Base-by-base conservation (phyloP, 2,888 invertebrate species). In the Homarus gammarus region DNA sequence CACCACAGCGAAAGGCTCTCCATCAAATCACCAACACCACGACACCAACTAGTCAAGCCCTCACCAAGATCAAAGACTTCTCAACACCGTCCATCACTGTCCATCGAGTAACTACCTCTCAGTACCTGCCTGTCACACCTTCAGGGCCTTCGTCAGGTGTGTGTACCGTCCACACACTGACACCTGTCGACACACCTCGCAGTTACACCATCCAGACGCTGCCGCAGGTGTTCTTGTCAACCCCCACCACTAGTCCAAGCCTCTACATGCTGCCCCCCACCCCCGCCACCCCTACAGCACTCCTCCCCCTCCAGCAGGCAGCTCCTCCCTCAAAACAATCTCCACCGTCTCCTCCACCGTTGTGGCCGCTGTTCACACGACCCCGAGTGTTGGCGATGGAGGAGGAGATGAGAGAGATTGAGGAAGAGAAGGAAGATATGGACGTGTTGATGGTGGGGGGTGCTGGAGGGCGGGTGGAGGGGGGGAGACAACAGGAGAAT, bases 401-500 rank as follows among this genome's bases (percentile, higher is more conserved):
- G 31, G 31, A 64, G 6, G 64, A 64, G 0, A 27, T 64, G 64
- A 22, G 10, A 31, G 22, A 15, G 12, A 27, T 27, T 27, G 64
- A 64, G 31, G n/a, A 64, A 0, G 5, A 5, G 0, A 22, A 1
- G 5, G 56, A 56, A 22, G 64, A 64, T 0, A 27, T n/a, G 27
- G 64, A 64, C 27, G n/a, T 27, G 10, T n/a, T 27, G 6, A 22
- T 64, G 64, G 31, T 5, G 6, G 1, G 27, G 0, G 64, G 27
- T 2, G n/a, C 10, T 5, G 84, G 33, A 38, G n/a, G n/a, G n/a
- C n/a, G n/a, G n/a, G n/a, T n/a, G n/a, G 84, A 89, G 2, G 40
- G 38, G 38, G 70, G 36, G 56, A 70, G 84, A 49, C 79, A 56
- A 18, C 78, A 84, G 36, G 89, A 84, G 36, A 84, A 78, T 10